Evolutionary conservation across 1,140 invertebrate species (phyloP).

Genomic region (Drosophila ficusphila): DNA sequence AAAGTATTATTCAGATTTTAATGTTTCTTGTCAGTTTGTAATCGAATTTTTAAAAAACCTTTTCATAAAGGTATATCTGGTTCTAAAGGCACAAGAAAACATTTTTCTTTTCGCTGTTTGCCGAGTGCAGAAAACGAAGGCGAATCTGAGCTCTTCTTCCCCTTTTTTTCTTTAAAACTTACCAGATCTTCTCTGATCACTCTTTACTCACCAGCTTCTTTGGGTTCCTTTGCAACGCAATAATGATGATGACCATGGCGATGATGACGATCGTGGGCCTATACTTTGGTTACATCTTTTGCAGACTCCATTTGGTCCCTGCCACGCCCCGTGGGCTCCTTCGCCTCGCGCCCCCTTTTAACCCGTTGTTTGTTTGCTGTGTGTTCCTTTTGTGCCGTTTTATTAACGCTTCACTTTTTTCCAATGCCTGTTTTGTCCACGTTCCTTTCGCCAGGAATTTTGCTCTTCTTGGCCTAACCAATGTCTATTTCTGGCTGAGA

Average conservation of each 20-base stretch:
- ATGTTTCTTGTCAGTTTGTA: no score
- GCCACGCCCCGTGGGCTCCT: background rate
- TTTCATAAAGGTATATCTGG: background rate
- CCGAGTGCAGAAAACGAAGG: constrained; percentile 4
- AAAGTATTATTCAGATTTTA: no score
- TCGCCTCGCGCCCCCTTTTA: constrained; percentile 7
- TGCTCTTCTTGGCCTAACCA: constrained; percentile 40
- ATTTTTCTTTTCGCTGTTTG: background rate
- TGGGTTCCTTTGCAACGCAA: constrained; percentile 40
- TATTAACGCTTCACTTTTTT: constrained; percentile 78
- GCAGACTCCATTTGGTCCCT: constrained; percentile 30
- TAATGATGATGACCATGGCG: background rate
- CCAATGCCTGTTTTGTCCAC: constrained; percentile 34
- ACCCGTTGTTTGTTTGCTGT: constrained; percentile 44
- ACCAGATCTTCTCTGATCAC: constrained; percentile 13
- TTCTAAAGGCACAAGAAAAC: background rate
- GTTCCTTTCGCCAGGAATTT: constrained; percentile 62
- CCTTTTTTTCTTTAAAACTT: constrained; percentile 14
- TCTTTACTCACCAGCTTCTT: constrained; percentile 18
- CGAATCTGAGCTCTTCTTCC: constrained; percentile 3
- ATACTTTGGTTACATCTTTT: constrained; percentile 71
- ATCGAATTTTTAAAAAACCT: no score
- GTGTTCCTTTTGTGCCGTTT: constrained; percentile 76
- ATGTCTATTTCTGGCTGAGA: constrained; percentile 44
- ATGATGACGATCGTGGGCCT: constrained; percentile 35